Evolutionary conservation across 2,888 invertebrate genomes (phyloP).

Genomic region (Idaea aversata): DNA sequence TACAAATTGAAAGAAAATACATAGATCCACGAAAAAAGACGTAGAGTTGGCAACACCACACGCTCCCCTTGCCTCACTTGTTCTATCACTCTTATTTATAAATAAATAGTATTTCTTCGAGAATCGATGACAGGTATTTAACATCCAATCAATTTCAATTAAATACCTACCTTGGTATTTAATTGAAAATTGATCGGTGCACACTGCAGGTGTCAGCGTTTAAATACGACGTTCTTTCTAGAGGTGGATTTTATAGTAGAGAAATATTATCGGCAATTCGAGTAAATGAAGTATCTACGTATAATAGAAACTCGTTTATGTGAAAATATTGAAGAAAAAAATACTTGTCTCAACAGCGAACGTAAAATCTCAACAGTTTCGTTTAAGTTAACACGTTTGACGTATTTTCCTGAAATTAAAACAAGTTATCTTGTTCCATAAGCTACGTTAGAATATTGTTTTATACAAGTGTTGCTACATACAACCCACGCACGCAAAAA

Average conservation of each 20-base stretch:
- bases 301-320: too few species aligned
- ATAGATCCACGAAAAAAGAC: too few species aligned
- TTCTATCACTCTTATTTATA: not conserved
- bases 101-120: not conserved
- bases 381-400: not conserved
- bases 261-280: too few species aligned
- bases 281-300: too few species aligned
- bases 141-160: not conserved
- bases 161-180: too few species aligned
- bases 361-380: not conserved
- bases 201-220: too few species aligned
- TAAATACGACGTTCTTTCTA: too few species aligned
- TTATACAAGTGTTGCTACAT: not conserved
- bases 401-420: not conserved
- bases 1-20: too few species aligned
- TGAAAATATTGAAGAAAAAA: too few species aligned
- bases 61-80: constrained; percentile 23
- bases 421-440: not conserved
- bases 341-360: not conserved
- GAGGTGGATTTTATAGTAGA: too few species aligned
- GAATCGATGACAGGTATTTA: not conserved
- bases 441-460: not conserved
- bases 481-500: not conserved
- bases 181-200: too few species aligned
- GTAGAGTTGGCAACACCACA: too few species aligned